Conservation (phyloP, 1,140 invertebrate genomes). For the Drosophila parvula region DNA sequence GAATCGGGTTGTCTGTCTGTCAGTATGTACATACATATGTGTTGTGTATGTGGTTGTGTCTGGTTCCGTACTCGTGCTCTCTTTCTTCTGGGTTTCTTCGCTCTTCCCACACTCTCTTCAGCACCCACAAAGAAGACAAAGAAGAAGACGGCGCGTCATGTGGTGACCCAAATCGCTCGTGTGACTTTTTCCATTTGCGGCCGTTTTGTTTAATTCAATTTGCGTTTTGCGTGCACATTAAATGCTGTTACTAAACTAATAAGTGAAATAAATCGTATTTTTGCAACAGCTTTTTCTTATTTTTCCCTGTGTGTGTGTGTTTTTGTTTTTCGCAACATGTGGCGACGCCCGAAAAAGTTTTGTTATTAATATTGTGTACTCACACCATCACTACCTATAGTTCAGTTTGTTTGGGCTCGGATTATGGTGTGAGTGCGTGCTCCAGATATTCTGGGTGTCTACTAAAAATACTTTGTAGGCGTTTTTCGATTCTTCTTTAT, state of each 20-base stretch:
- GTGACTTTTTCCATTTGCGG: conserved; percentile 45
- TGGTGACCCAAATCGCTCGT: conserved; percentile 46
- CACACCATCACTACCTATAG: conserved; percentile 14
- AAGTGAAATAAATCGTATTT: conserved; percentile 38
- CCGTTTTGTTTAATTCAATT: conserved; percentile 54
- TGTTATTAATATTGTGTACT: conserved; percentile 27
- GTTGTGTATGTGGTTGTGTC: conserved; percentile 9
- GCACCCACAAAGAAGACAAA: conserved; percentile 14
- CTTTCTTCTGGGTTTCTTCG: conserved; percentile 28
- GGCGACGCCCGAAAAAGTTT: conserved; percentile 37
- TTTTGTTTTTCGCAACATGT: conserved; percentile 56
- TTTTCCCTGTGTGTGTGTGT: not conserved
- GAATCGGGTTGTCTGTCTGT: conserved; percentile 40
- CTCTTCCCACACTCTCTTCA: conserved; percentile 5
- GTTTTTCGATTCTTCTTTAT: conserved; percentile 47
- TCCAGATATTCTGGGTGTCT: conserved; percentile 55
- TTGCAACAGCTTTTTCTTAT: not conserved
- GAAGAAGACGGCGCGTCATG: conserved; percentile 35
- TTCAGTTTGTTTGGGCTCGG: not conserved
- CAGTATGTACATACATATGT: conserved; percentile 14
- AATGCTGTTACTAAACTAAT: conserved; percentile 40
- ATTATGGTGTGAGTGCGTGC: conserved; percentile 35
- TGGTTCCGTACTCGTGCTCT: conserved; percentile 21
- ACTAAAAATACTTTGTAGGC: conserved; percentile 78
- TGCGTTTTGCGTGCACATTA: conserved; percentile 37